A percentile compares a stretch with the other conserved stretches of the same genome.
phyloP scores from a whole-genome alignment of 2,888 invertebrate species.

The Dendrolimus houi region DNA sequence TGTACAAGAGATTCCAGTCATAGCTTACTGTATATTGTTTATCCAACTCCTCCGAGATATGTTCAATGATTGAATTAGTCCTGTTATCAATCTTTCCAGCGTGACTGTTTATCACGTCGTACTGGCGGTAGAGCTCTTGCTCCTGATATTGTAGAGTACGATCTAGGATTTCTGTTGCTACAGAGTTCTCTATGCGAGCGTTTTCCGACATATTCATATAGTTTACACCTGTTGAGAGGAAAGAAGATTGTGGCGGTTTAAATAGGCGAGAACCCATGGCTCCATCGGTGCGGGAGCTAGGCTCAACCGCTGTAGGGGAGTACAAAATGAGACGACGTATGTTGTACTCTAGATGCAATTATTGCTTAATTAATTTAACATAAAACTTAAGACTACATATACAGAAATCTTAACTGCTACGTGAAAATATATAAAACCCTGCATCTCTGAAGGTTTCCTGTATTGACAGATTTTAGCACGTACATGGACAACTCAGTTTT shows the following conservation, averaged over 20 bases:
- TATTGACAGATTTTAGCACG: too few species aligned
- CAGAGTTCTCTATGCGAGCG: constrained; percentile 47
- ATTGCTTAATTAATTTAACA: too few species aligned
- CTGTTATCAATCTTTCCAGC: constrained; percentile 58
- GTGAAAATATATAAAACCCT: too few species aligned
- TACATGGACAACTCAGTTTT: too few species aligned
- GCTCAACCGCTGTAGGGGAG: too few species aligned
- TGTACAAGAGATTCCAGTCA: background rate
- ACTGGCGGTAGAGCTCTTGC: constrained; percentile 39
- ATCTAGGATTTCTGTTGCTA: constrained; percentile 51
- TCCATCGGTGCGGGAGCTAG: too few species aligned
- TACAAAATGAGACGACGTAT: too few species aligned
- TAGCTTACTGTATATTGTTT: constrained; percentile 47
- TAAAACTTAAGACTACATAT: too few species aligned
- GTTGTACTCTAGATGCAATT: too few species aligned
- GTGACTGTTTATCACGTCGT: constrained; percentile 43
- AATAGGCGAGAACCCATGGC: too few species aligned
- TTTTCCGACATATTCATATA: constrained; percentile 38
- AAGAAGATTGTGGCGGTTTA: background rate
- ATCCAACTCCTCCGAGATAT: constrained; percentile 45
- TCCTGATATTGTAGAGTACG: constrained; percentile 50
- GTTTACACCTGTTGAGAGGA: constrained; percentile 34
- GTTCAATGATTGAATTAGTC: constrained; percentile 59
- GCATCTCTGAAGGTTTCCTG: too few species aligned
- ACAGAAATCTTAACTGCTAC: too few species aligned